Conservation (phyloP, 2,113 vertebrate genomes). For the Anser brachyrhynchus region DNA sequence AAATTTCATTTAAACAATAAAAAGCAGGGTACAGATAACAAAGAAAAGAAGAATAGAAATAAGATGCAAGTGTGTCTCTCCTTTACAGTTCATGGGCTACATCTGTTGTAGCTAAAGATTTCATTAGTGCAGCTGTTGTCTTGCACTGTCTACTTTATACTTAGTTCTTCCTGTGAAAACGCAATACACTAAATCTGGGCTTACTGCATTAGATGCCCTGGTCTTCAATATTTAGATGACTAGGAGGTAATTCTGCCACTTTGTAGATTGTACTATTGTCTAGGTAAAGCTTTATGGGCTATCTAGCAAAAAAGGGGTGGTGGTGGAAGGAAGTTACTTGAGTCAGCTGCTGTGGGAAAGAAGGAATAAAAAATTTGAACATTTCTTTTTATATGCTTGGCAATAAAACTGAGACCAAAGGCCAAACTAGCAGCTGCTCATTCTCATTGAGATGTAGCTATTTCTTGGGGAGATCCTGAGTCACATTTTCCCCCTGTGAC, state of each 20-base stretch:
- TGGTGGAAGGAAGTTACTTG: slow-evolving; percentile 14
- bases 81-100: slow-evolving; percentile 34
- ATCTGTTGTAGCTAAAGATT: slow-evolving; percentile 59
- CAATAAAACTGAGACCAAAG: slow-evolving; percentile 49
- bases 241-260: neutral
- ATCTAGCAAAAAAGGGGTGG: neutral
- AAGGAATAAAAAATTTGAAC: slow-evolving; percentile 37
- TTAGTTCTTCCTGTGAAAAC: neutral
- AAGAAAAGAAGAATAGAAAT: slow-evolving; percentile 26
- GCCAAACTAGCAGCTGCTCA: slow-evolving; percentile 55
- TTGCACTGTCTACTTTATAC: neutral
- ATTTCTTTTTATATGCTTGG: slow-evolving; percentile 55
- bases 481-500: neutral
- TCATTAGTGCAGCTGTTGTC: slow-evolving; percentile 52
- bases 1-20: slow-evolving; percentile 68
- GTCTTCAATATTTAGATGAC: neutral
- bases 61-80: slow-evolving; percentile 30
- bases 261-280: slow-evolving; percentile 28
- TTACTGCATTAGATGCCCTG: neutral
- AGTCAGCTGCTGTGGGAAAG: slow-evolving; percentile 48
- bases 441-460: slow-evolving; percentile 1
- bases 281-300: neutral
- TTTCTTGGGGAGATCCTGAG: neutral
- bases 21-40: slow-evolving; percentile 58
- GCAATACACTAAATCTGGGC: neutral